phyloP scores from a whole-genome alignment of 2,113 vertebrate genomes.

The Epinephelus lanceolatus region DNA sequence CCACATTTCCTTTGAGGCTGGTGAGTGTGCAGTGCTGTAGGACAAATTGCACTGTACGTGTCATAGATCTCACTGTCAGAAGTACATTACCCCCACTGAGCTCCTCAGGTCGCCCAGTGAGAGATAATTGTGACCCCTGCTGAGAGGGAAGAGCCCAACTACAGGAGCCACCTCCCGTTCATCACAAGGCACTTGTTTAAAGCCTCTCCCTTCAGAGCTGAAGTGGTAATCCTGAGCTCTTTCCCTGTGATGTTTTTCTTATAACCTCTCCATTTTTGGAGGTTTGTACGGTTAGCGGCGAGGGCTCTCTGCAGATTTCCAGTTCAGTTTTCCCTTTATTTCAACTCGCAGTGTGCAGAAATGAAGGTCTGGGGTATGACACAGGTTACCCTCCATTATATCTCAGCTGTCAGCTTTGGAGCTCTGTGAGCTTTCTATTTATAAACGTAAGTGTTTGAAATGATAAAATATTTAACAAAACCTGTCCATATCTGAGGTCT shows the following conservation, averaged over 20 bases:
- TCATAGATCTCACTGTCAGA: constrained; percentile 61
- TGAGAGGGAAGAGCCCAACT: constrained; percentile 59
- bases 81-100: constrained; percentile 60
- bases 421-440: neutral
- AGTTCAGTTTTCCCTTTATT: neutral
- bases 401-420: neutral
- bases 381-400: neutral
- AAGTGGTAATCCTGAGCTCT: neutral
- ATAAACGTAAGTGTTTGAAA: neutral
- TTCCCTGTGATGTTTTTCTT: neutral
- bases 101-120: constrained; percentile 47
- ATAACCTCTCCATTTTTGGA: neutral
- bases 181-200: constrained; percentile 6
- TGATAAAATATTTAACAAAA: neutral
- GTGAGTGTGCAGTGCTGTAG: constrained; percentile 10
- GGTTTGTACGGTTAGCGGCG: neutral
- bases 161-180: constrained; percentile 35
- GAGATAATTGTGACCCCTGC: constrained; percentile 69
- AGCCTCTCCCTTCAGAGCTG: constrained; percentile 15
- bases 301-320: neutral
- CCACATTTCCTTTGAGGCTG: constrained; percentile 7
- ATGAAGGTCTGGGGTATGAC: neutral
- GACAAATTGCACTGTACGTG: constrained; percentile 46
- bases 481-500: neutral
- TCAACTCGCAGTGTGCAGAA: neutral